phyloP scores from a whole-genome alignment of 2,113 vertebrate species.

The Sinocyclocheilus rhinocerous region DNA sequence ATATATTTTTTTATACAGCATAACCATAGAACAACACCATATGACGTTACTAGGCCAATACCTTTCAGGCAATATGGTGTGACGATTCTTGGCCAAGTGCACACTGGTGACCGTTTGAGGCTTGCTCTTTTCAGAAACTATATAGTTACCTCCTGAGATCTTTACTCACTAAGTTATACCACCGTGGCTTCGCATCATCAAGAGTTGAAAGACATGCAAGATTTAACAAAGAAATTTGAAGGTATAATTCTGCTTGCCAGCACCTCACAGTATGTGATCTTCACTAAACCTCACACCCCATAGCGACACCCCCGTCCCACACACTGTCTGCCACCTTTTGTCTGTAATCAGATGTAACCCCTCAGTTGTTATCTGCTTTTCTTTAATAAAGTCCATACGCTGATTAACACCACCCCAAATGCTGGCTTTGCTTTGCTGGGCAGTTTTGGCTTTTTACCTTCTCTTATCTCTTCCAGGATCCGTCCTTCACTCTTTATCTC shows the following conservation, averaged over 20 bases:
- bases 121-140: neutral
- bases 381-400: constrained; percentile 61
- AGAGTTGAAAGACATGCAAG: neutral
- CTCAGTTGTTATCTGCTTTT: constrained; percentile 63
- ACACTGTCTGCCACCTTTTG: neutral
- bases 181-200: neutral
- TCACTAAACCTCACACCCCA: constrained; percentile 11
- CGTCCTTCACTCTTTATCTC: neutral
- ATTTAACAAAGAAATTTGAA: neutral
- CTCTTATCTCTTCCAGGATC: neutral
- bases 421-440: neutral
- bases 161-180: neutral
- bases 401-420: constrained; percentile 59
- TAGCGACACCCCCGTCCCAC: neutral
- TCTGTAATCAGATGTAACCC: constrained; percentile 54
- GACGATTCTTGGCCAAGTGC: neutral
- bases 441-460: constrained; percentile 19
- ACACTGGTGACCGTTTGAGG: neutral
- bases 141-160: neutral
- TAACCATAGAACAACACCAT: neutral
- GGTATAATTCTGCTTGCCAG: constrained; percentile 14
- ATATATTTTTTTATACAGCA: no score
- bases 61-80: neutral
- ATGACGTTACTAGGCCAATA: neutral
- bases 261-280: constrained; percentile 17